A percentile compares a stretch with the other conserved stretches of the same genome.
Evolutionary conservation across 92 coral and sea anemone genomes (phyloP).

Genomic region (Bergia puertoricense): DNA sequence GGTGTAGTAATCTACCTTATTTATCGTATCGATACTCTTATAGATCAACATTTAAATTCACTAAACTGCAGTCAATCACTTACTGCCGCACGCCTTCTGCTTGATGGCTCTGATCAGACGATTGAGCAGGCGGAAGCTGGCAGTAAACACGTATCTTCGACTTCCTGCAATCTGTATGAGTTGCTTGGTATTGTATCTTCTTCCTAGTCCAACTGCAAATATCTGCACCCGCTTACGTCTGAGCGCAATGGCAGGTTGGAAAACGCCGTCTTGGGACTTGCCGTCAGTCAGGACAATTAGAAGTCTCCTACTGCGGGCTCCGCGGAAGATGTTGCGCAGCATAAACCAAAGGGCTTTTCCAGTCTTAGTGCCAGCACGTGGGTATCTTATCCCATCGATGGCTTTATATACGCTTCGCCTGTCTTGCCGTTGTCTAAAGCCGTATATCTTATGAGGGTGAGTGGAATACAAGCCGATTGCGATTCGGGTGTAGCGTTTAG

Average conservation of each 20-base stretch:
- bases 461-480: slow-evolving; percentile 75
- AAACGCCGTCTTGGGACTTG: slow-evolving; percentile 69
- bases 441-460: slow-evolving; percentile 64
- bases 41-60: neutral
- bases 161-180: slow-evolving; percentile 75
- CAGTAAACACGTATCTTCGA: slow-evolving; percentile 65
- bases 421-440: slow-evolving; percentile 64
- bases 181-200: slow-evolving; percentile 47
- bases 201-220: slow-evolving; percentile 83
- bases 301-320: slow-evolving; percentile 52
- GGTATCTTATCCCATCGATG: slow-evolving; percentile 72
- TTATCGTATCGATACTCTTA: neutral
- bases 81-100: slow-evolving; percentile 66
- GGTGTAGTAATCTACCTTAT: neutral
- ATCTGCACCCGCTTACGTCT: slow-evolving; percentile 58
- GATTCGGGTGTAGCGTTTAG: slow-evolving; percentile 73
- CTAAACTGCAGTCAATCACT: neutral
- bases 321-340: slow-evolving; percentile 60
- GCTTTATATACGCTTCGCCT: slow-evolving; percentile 51
- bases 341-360: slow-evolving; percentile 80
- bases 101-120: slow-evolving; percentile 63
- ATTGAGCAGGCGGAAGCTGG: slow-evolving; percentile 61
- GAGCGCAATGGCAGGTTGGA: slow-evolving; percentile 66
- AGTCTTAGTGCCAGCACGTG: slow-evolving; percentile 82
- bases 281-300: slow-evolving; percentile 87